A percentile compares a stretch with the other conserved stretches of the same genome.
phyloP scores from a whole-genome alignment of 2,888 invertebrate genomes.

The Polymixis flavicincta region DNA sequence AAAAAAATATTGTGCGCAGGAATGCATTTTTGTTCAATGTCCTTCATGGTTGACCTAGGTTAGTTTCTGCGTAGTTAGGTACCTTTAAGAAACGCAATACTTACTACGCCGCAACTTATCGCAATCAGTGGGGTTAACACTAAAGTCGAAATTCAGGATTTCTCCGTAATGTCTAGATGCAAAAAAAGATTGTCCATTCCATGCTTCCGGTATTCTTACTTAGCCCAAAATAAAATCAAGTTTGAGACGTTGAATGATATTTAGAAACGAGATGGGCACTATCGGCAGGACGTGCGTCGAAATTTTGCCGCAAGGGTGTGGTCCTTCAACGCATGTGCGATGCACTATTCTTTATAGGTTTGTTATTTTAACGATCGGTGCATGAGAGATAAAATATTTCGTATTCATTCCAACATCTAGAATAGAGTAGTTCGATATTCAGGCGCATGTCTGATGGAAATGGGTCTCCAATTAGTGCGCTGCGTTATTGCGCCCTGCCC shows the following conservation, averaged over 20 bases:
- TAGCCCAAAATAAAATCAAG: constrained; percentile 31
- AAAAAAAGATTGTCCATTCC: constrained; percentile 12
- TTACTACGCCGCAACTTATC: constrained; percentile 51
- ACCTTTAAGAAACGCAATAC: constrained; percentile 39
- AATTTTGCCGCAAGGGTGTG: constrained; percentile 4
- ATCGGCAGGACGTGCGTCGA: not conserved
- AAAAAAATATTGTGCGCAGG: not conserved
- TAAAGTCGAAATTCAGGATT: constrained; percentile 21
- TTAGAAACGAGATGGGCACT: not conserved
- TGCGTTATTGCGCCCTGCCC: constrained; percentile 50
- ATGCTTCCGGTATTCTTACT: constrained; percentile 3
- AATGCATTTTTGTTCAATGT: constrained; percentile 32
- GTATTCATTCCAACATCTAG: constrained; percentile 54
- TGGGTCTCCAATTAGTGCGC: constrained; percentile 57
- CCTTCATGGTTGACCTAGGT: constrained; percentile 67
- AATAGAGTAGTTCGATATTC: constrained; percentile 55
- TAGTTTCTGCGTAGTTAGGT: constrained; percentile 65
- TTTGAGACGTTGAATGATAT: constrained; percentile 1
- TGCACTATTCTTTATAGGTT: constrained; percentile 39
- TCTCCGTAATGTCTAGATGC: constrained; percentile 16
- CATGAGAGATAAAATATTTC: constrained; percentile 51
- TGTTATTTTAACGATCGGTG: constrained; percentile 27
- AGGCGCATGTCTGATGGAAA: constrained; percentile 61
- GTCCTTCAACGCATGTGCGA: constrained; percentile 4
- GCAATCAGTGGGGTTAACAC: constrained; percentile 15